Percentiles rank a stretch among this genome's conserved stretches.
Conservation (phyloP, 2,797 vertebrate genomes). For the Schizopygopsis malacanthus region DNA sequence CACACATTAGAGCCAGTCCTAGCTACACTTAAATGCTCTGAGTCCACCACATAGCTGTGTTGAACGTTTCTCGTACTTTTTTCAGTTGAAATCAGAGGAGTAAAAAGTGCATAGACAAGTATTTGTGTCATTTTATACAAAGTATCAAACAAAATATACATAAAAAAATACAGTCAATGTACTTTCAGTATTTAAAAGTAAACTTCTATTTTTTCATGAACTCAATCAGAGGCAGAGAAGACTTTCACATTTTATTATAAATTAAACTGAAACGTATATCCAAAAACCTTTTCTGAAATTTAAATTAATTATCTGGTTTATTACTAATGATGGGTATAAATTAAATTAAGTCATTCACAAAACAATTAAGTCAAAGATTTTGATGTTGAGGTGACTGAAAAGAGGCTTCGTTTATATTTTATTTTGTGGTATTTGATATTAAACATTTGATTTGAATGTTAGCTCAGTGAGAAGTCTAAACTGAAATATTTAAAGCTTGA, state of each 20-base stretch:
- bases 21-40: neutral
- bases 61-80: neutral
- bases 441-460: neutral
- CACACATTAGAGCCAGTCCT: slow-evolving; percentile 2
- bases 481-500: neutral
- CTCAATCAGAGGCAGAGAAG: neutral
- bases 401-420: neutral
- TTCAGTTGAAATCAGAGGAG: neutral
- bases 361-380: neutral
- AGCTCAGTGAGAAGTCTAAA: too few species aligned
- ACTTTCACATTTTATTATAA: too few species aligned
- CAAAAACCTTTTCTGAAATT: neutral
- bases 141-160: neutral
- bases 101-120: neutral
- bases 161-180: neutral
- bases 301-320: neutral
- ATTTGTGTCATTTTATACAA: neutral
- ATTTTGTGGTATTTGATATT: neutral
- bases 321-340: neutral
- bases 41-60: neutral
- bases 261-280: neutral
- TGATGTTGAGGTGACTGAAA: neutral
- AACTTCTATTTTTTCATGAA: neutral
- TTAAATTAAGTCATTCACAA: neutral
- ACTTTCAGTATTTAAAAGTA: neutral